These are phyloP conservation scores for Ceratitis capitata DNA, from an alignment of 1,140 invertebrate species.

Conservation along the genomic window DNA sequence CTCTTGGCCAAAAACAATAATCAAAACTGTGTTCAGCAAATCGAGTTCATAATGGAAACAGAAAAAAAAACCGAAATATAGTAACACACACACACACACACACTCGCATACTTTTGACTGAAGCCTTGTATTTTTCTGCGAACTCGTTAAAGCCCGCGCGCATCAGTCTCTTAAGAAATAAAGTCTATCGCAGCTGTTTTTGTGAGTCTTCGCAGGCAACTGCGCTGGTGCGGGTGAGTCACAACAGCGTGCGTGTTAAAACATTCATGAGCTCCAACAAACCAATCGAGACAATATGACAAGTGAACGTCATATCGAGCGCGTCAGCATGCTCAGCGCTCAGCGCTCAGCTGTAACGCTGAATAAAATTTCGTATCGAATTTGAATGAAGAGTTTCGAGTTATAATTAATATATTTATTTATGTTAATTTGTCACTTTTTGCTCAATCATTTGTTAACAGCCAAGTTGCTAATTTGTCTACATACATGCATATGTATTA, in stretches of 20 bases:
- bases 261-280: background rate
- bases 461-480: background rate
- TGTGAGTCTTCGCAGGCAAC: background rate
- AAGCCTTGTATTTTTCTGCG: background rate
- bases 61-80: background rate
- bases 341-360: background rate
- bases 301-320: background rate
- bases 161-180: background rate
- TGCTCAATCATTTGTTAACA: slow-evolving; percentile 2
- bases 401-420: background rate
- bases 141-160: slow-evolving; percentile 2
- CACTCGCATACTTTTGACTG: background rate
- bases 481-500: background rate
- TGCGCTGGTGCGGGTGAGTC: background rate
- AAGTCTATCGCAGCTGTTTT: slow-evolving; percentile 23
- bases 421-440: slow-evolving; percentile 11
- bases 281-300: background rate
- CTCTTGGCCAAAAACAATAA: background rate
- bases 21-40: background rate
- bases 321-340: background rate
- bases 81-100: background rate
- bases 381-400: background rate
- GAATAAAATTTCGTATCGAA: too few relatives aligned
- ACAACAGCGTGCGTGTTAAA: background rate
- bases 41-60: background rate